Evolutionary conservation across 1,140 invertebrate genomes (phyloP), one percentile per base, ranked within the genome.

Genomic region (Conus betulinus): DNA sequence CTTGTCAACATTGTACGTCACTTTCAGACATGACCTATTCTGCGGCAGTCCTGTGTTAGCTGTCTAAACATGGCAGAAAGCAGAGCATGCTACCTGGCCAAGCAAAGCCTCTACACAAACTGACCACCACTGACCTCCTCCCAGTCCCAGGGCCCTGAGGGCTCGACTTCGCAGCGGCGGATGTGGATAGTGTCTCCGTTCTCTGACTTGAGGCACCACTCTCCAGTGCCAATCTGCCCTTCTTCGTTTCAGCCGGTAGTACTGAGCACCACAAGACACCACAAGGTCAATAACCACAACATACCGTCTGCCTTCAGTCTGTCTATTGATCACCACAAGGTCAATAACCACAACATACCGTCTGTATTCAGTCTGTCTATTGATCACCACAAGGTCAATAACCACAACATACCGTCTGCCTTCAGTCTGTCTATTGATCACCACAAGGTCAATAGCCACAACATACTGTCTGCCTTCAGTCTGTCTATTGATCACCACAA

Each of bases 201-300:
- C 15, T 84, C 84, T 15, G 91, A 85, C 63, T 99, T 98, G 17
- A 99, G 96, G 93, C 99, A 99, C 85, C 99, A 96, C 95, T 99
- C 99, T 55, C 99, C 99, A 51, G 98, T 97, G 63, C 98, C 98
- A 55, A 99, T 93, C 95, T 99, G 99, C 1, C 99, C 99, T 91
- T 98, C 97, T 17, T 97, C 97, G 96, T 99, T 99, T 99, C 13
- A 99, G 95, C 85, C 99, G 96, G 91, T 99, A 97, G 91, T 99
- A 94, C 96, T 99, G 91, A 71, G 94, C 94, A 89, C 91, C 93
- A 92, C 88, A 88, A 39, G 39, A 1, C 39, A 39, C 39, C 39
- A 39, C 39, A 39, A 39, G 39, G 39, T 39, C 39, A 39, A 39
- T 39, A 39, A 39, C 0, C 39, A 88, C n/a, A n/a, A 85, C 27